These are phyloP conservation scores for Bemisia tabaci DNA, from an alignment of 1,140 invertebrate genomes.

Conservation along the genomic window DNA sequence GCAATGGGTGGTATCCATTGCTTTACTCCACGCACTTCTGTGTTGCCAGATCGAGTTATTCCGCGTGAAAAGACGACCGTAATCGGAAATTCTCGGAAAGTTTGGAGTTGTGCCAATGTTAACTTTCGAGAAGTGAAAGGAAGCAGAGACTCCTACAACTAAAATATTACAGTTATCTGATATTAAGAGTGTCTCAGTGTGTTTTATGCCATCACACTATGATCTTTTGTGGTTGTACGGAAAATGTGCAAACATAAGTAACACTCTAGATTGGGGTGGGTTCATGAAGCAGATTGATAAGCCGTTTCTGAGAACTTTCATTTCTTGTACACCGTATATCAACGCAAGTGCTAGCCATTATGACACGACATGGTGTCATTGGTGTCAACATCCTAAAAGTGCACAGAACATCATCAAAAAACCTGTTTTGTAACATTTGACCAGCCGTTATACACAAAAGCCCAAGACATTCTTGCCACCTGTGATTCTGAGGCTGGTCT, in stretches of 20 bases:
- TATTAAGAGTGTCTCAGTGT: too few species aligned
- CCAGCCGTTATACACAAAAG: slow-evolving; percentile 26
- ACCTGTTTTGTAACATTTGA: slow-evolving; percentile 26
- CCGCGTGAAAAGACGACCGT: too few species aligned
- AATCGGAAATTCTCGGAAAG: too few species aligned
- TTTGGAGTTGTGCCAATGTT: too few species aligned
- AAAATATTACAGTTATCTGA: too few species aligned
- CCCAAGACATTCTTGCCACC: slow-evolving; percentile 16
- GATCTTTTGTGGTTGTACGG: not conserved
- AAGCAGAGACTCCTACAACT: too few species aligned
- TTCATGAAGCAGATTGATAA: not conserved
- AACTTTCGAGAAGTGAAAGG: too few species aligned
- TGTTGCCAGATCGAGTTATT: too few species aligned
- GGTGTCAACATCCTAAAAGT: not conserved
- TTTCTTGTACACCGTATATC: not conserved
- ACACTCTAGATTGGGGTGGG: slow-evolving; percentile 3
- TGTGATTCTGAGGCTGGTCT: too few species aligned
- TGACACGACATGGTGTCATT: not conserved
- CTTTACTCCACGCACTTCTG: too few species aligned
- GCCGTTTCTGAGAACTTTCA: not conserved
- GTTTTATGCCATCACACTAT: too few species aligned
- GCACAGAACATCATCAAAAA: slow-evolving; percentile 14
- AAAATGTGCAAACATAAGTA: slow-evolving; percentile 2
- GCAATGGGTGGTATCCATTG: slow-evolving; percentile 21
- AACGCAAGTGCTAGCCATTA: not conserved